Evolutionary conservation across 2,888 invertebrate species (phyloP).

Genomic region (Nomada goodeniana): DNA sequence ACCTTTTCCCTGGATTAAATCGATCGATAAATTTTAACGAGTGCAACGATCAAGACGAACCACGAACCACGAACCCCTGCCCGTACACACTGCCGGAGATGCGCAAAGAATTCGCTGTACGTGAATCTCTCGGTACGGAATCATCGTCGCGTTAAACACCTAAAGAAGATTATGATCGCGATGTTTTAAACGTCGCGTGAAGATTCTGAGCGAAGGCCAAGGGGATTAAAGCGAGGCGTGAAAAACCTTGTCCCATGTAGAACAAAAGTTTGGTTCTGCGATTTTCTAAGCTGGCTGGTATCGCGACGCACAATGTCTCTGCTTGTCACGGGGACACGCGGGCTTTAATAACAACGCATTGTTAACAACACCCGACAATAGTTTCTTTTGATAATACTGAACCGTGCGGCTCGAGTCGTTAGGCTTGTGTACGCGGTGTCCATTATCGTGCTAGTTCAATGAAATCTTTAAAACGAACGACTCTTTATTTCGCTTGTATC

Average conservation of each 20-base stretch:
- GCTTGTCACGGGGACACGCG: conserved; percentile 57
- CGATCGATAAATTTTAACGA: conserved; percentile 28
- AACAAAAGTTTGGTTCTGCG: conserved; percentile 57
- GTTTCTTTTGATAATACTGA: conserved; percentile 78
- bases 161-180: neutral
- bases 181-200: neutral
- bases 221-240: conserved; percentile 37
- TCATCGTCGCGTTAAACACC: neutral
- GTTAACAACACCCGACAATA: conserved; percentile 78
- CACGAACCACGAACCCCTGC: neutral
- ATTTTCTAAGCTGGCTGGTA: conserved; percentile 56
- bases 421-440: conserved; percentile 55
- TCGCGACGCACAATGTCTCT: conserved; percentile 50
- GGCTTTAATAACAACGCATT: conserved; percentile 76
- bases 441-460: conserved; percentile 78
- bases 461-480: conserved; percentile 77
- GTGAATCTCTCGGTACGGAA: neutral
- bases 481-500: conserved; percentile 78
- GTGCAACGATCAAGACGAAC: neutral
- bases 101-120: too few species aligned
- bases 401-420: conserved; percentile 54
- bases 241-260: conserved; percentile 34
- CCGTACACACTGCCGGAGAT: neutral
- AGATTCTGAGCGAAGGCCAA: conserved; percentile 5
- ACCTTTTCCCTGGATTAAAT: neutral